phyloP scores from a whole-genome alignment of 2,797 vertebrate species.

The Decapterus maruadsi region DNA sequence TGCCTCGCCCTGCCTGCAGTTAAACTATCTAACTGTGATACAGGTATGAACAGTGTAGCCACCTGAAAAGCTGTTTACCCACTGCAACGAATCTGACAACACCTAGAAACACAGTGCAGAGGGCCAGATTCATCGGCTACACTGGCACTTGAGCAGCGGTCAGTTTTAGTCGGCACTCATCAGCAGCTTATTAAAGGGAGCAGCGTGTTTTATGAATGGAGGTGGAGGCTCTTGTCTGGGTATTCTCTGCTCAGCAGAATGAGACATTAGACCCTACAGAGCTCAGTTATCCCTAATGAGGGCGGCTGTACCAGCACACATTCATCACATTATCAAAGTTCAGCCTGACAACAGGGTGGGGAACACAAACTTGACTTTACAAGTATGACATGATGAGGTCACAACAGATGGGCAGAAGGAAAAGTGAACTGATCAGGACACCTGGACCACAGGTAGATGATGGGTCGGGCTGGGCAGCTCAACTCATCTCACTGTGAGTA shows the following conservation, averaged over 20 bases:
- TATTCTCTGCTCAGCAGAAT: constrained; percentile 37
- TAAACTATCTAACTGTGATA: too few species aligned
- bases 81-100: too few species aligned
- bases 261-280: constrained; percentile 16
- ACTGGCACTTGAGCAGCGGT: neutral
- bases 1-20: too few species aligned
- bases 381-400: neutral
- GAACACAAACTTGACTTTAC: neutral
- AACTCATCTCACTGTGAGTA: too few species aligned
- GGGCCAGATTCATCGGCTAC: too few species aligned
- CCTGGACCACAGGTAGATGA: too few species aligned
- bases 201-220: constrained; percentile 30
- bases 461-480: too few species aligned
- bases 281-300: constrained; percentile 22
- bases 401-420: too few species aligned
- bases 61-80: too few species aligned
- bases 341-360: constrained; percentile 12
- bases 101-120: too few species aligned
- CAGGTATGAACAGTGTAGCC: too few species aligned
- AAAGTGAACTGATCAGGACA: too few species aligned
- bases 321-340: constrained; percentile 3
- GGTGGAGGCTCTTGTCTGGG: constrained; percentile 15
- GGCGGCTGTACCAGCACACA: constrained; percentile 19
- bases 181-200: constrained; percentile 3
- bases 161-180: constrained; percentile 18